A percentile compares a stretch with the other conserved stretches of the same genome.
These are phyloP conservation scores for Papilio elwesi DNA, from an alignment of 2,888 invertebrate species.

Conservation along the genomic window DNA sequence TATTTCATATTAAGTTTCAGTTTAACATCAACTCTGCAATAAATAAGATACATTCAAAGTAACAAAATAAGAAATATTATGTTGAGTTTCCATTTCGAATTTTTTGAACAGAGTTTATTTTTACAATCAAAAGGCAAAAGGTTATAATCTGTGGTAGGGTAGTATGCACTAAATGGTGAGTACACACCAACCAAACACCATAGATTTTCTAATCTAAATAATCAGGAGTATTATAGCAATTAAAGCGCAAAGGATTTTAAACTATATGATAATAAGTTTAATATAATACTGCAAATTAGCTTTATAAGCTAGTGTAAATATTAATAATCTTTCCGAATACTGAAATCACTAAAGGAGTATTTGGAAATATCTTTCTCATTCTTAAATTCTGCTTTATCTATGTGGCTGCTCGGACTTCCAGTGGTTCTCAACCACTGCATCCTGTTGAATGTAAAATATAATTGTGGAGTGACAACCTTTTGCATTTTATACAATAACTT, in stretches of 20 bases:
- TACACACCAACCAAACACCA: not conserved
- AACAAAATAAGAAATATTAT: no score
- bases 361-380: conserved; percentile 84
- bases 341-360: conserved; percentile 78
- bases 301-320: not conserved
- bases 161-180: no score
- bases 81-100: no score
- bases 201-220: not conserved
- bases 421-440: conserved; percentile 83
- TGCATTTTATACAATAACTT: no score
- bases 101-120: no score
- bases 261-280: not conserved
- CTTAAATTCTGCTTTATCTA: conserved; percentile 89
- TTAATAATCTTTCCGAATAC: conserved; percentile 67
- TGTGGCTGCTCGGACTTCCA: conserved; percentile 90
- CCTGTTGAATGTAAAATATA: conserved; percentile 62
- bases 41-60: no score
- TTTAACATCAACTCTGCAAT: no score
- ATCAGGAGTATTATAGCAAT: not conserved
- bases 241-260: conserved; percentile 7
- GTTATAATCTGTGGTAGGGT: no score
- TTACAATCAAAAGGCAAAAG: no score
- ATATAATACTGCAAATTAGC: not conserved
- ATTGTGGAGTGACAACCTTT: not conserved
- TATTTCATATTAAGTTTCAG: no score